Percentiles rank a stretch among this genome's conserved stretches.
phyloP scores from a whole-genome alignment of 2,888 invertebrate species.

The Liopterus haemorrhoidalis region DNA sequence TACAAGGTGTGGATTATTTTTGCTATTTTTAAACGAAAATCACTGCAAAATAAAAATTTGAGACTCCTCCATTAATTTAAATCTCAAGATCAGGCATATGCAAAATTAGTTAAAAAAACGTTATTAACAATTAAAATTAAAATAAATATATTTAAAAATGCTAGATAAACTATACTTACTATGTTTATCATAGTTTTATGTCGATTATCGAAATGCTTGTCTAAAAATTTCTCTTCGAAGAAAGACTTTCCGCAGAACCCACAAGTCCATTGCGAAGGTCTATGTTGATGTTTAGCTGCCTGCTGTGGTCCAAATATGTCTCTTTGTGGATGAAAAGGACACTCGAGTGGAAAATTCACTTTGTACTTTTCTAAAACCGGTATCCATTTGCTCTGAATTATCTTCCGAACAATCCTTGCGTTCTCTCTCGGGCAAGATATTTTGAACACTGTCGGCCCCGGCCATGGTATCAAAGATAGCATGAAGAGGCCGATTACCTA shows the following conservation, averaged over 20 bases:
- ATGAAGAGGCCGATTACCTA: conserved; percentile 76
- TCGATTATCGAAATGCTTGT: conserved; percentile 83
- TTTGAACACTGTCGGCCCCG: conserved; percentile 79
- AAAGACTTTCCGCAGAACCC: conserved; percentile 87
- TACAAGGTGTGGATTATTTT: no score
- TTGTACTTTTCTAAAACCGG: conserved; percentile 85
- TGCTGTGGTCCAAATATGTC: conserved; percentile 86
- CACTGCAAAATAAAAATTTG: no score
- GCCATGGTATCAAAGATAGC: conserved; percentile 81
- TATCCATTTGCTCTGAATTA: conserved; percentile 86
- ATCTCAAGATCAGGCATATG: no score
- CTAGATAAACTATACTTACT: no score
- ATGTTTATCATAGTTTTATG: conserved; percentile 79
- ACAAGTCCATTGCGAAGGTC: conserved; percentile 86
- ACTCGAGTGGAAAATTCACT: conserved; percentile 78
- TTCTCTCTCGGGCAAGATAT: conserved; percentile 83
- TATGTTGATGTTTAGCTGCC: conserved; percentile 75
- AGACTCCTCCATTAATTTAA: no score
- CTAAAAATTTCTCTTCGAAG: conserved; percentile 80
- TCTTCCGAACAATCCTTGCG: conserved; percentile 79
- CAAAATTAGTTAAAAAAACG: conserved; percentile 2
- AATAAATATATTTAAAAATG: not conserved
- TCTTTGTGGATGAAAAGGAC: conserved; percentile 81
- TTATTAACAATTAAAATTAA: conserved; percentile 8
- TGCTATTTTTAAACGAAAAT: no score